Evolutionary conservation across 1,140 invertebrate genomes (phyloP).

Genomic region (Euwallacea fornicatus): DNA sequence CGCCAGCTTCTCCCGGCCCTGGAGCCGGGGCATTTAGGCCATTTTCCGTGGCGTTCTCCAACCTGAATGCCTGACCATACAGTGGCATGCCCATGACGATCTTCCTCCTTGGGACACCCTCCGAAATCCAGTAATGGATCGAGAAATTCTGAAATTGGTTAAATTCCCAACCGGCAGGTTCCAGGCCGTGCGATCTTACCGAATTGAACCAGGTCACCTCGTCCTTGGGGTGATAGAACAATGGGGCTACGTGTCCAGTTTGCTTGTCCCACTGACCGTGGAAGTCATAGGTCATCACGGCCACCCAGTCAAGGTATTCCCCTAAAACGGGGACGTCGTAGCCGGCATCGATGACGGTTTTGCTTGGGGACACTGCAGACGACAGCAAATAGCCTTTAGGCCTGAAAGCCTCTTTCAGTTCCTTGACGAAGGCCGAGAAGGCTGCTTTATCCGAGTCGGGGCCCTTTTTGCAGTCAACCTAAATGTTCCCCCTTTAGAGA

Average conservation of each 20-base stretch:
- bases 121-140: conserved; percentile 84
- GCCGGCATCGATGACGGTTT: conserved; percentile 81
- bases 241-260: conserved; percentile 81
- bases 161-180: neutral
- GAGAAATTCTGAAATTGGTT: conserved; percentile 69
- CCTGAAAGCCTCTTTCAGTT: conserved; percentile 73
- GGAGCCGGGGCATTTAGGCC: conserved; percentile 74
- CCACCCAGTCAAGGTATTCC: conserved; percentile 78
- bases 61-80: conserved; percentile 85
- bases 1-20: conserved; percentile 74
- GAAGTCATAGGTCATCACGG: conserved; percentile 85
- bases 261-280: conserved; percentile 84
- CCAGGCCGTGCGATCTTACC: conserved; percentile 49
- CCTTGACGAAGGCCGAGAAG: conserved; percentile 72
- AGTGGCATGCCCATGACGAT: conserved; percentile 87
- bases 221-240: conserved; percentile 78
- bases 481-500: neutral
- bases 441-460: conserved; percentile 78
- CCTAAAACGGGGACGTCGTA: conserved; percentile 78
- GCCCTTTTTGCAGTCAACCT: conserved; percentile 75
- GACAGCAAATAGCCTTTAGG: conserved; percentile 75
- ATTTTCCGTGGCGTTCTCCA: conserved; percentile 61
- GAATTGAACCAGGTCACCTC: conserved; percentile 71
- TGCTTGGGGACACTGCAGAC: conserved; percentile 84
- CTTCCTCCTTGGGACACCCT: conserved; percentile 77